These are phyloP conservation scores for Galago senegalensis DNA, from an alignment of 2,797 vertebrate species.

Conservation along the genomic window DNA sequence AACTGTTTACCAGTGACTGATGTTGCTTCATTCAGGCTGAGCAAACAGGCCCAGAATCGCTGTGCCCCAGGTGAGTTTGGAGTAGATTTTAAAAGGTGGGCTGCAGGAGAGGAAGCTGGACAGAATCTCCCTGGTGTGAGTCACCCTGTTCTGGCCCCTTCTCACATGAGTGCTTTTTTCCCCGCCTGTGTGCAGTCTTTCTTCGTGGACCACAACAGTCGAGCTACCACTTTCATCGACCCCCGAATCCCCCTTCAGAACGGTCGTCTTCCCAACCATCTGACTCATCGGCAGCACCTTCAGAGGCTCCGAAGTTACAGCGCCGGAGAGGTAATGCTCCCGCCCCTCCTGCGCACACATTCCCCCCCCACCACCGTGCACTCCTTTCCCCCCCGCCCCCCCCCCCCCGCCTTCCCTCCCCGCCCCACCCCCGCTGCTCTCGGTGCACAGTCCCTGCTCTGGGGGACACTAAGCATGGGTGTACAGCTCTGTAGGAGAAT, in stretches of 20 bases:
- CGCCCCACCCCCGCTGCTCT: background rate
- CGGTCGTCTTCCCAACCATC: conserved; percentile 94
- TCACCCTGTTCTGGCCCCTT: background rate
- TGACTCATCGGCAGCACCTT: conserved; percentile 96
- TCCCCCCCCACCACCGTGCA: no score
- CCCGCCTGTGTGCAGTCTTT: conserved; percentile 93
- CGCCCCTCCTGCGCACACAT: background rate
- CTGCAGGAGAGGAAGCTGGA: accelerated
- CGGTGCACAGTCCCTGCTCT: background rate
- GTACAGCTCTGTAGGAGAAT: background rate
- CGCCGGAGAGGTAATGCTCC: conserved; percentile 94
- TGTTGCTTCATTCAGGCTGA: background rate
- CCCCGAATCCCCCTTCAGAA: conserved; percentile 98
- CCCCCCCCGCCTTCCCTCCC: background rate
- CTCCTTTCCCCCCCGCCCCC: no score
- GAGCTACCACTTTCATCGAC: conserved; percentile 98
- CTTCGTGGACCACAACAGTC: conserved; percentile 98
- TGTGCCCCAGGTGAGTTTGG: background rate
- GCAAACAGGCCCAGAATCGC: background rate
- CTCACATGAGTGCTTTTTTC: conserved; percentile 27
- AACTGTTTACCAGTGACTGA: background rate
- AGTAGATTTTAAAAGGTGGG: background rate
- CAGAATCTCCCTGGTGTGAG: background rate
- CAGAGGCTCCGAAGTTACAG: conserved; percentile 99
- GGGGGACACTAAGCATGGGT: background rate